Conservation (phyloP, 2,797 vertebrate genomes). For the Lepus oiostolus region DNA sequence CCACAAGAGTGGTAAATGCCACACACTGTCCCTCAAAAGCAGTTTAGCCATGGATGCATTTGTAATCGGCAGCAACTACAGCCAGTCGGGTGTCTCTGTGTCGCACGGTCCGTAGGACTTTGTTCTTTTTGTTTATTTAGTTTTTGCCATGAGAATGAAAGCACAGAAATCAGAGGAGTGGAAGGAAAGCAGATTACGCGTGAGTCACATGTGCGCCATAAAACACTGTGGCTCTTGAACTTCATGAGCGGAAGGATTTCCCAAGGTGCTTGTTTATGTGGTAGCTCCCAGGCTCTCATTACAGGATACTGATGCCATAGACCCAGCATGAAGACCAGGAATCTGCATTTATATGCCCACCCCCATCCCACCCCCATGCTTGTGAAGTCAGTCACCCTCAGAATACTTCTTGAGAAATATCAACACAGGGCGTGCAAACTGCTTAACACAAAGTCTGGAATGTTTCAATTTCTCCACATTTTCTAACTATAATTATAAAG, state of each 20-base stretch:
- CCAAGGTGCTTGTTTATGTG: not conserved
- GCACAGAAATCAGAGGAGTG: slow-evolving; percentile 34
- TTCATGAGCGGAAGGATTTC: not conserved
- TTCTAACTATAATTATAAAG: not conserved
- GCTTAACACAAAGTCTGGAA: not conserved
- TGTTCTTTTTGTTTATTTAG: not conserved
- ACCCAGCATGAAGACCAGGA: not conserved
- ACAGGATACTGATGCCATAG: not conserved
- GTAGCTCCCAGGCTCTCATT: not conserved
- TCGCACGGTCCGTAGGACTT: not conserved
- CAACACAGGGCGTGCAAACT: not conserved
- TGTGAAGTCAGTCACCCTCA: not conserved
- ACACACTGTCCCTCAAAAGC: not conserved
- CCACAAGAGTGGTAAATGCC: not conserved
- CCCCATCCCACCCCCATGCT: not conserved
- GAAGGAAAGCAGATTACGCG: not conserved
- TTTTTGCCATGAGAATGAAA: slow-evolving; percentile 8
- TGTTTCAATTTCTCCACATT: not conserved
- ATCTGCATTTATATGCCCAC: not conserved
- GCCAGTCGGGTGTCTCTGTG: not conserved
- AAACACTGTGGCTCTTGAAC: not conserved
- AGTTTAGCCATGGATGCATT: not conserved
- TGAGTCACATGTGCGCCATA: not conserved
- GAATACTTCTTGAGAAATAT: not conserved
- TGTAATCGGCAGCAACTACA: not conserved